Conservation (phyloP, 2,888 invertebrate species). For the Sphecodes monilicornis region DNA sequence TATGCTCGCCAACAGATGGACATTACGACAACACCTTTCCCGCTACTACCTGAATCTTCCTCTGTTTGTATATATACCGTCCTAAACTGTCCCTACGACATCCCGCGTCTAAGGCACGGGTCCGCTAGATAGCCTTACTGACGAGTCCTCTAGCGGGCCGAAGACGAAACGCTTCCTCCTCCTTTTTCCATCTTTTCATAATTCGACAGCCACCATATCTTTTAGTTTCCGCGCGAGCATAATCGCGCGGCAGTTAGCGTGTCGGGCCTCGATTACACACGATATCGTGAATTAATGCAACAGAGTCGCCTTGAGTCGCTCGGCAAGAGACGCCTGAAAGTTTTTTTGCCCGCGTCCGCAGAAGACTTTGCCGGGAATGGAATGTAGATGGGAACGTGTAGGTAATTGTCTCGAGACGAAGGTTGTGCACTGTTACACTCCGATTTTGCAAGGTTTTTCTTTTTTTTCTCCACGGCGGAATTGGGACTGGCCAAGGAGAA, state of each 20-base stretch:
- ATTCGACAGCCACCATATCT: no score
- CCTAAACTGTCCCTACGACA: no score
- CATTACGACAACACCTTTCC: no score
- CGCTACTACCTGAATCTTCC: no score
- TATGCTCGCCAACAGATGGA: no score
- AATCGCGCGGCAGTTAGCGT: neutral
- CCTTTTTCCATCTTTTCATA: no score
- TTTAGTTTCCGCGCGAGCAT: neutral
- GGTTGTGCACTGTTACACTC: constrained; percentile 12
- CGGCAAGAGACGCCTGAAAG: constrained; percentile 6
- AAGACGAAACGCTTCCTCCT: no score
- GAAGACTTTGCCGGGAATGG: constrained; percentile 23
- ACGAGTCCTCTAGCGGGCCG: no score
- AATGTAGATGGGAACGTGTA: constrained; percentile 26
- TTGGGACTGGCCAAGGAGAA: constrained; percentile 9
- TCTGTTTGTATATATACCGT: no score
- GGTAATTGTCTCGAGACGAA: constrained; percentile 28
- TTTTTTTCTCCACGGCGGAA: neutral
- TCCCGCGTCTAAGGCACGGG: no score
- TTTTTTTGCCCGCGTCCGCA: neutral
- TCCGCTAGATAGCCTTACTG: no score
- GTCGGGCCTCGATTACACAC: neutral
- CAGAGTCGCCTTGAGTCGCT: constrained; percentile 22
- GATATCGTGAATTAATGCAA: constrained; percentile 24
- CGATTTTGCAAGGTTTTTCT: constrained; percentile 12